Base-by-base conservation (phyloP, 1,140 invertebrate genomes). In the Papilio xuthus region DNA sequence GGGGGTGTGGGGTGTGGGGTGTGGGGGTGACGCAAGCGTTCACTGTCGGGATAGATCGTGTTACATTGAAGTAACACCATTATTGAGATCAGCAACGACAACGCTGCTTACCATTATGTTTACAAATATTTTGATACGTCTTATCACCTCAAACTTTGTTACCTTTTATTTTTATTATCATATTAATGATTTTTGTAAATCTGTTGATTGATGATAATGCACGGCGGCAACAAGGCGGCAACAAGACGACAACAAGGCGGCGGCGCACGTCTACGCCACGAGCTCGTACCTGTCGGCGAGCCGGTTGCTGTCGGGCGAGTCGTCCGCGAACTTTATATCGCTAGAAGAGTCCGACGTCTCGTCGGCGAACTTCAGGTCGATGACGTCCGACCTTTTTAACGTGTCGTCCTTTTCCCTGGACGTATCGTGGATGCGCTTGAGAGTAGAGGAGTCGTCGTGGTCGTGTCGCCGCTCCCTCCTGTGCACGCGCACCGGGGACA, bases 271-370 rank as follows among this genome's bases (percentile, higher is more conserved):
- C 89, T 90, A 94, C 72, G 88, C 89, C 83, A 81, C 90, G 80
- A 92, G 83, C 84, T 92, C 89, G 78, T 90, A 92, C 83, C 85
- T 90, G 80, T 93, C 91, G 79, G 83, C 83, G 53, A 93, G 72
- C 79, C 86, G 88, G 86, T 94, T 94, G 77, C 90, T 93, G 83
- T 94, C 92, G 10, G 92, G 91, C 1, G 91, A 92, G 79, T 94
- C 92, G 37, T 93, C 92, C 10, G 89, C 91, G 81, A 94, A 93
- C 83, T 94, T 94, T 20, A 93, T 92, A 77, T 94, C 93, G 76
- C 88, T 90, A 12, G 93, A 94, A 53, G 91, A 91, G 82, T 94
- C 94, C 0, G 94, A 94, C 82, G 90, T 92, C 23, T 94, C 94
- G 80, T 94, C 94, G 9, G 94, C 94, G 81, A 93, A 94, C 77